Conservation (phyloP, 2,113 vertebrate genomes). For the Peromyscus leucopus region DNA sequence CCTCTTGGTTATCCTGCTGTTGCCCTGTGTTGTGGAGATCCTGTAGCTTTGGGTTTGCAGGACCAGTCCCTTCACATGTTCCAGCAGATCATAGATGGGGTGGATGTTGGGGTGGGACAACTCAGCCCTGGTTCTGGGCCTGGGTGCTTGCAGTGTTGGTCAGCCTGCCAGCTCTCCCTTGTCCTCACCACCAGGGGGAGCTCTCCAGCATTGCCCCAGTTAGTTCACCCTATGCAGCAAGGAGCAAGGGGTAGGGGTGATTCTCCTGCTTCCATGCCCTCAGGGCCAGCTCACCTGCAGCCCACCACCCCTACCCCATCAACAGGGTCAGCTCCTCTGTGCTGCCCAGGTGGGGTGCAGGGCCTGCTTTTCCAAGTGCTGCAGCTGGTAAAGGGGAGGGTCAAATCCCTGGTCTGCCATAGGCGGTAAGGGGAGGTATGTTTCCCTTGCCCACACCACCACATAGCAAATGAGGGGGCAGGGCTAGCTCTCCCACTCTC, state of each 20-base stretch:
- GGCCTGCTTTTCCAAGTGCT: not conserved
- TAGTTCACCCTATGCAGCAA: not conserved
- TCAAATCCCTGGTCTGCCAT: not conserved
- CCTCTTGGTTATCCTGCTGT: not conserved
- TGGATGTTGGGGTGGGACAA: not conserved
- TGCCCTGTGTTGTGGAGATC: not conserved
- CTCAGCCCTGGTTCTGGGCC: not conserved
- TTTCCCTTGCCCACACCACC: not conserved
- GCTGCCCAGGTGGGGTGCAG: not conserved
- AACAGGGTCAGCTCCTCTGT: not conserved
- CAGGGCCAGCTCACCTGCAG: not conserved
- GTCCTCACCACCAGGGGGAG: not conserved
- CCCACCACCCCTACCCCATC: not conserved
- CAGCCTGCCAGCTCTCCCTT: not conserved
- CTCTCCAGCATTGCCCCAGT: not conserved
- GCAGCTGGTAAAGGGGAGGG: not conserved
- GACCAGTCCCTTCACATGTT: not conserved
- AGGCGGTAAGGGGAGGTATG: not conserved
- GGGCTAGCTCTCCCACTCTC: not conserved
- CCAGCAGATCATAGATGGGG: not conserved
- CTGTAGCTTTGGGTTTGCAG: not conserved
- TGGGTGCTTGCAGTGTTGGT: not conserved
- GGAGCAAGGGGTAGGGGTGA: not conserved
- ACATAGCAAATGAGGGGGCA: not conserved
- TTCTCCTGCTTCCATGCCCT: not conserved